A percentile compares a stretch with the other conserved stretches of the same genome.
These are phyloP conservation scores for Vollenhovia emeryi DNA, from an alignment of 1,140 invertebrate genomes.

Conservation along the genomic window DNA sequence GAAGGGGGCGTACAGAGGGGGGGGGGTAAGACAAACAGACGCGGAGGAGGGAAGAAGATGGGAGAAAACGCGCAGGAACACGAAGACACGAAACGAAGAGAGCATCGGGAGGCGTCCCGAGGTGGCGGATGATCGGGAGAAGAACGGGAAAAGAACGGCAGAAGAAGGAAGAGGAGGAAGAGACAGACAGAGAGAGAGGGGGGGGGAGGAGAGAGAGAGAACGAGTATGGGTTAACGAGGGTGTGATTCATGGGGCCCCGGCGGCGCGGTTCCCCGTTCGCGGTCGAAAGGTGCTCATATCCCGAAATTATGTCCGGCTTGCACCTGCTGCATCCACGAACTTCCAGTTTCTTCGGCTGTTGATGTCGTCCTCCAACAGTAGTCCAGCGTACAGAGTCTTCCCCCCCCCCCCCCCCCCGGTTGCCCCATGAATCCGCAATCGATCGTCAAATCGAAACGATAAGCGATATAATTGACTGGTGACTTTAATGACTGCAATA, in stretches of 20 bases:
- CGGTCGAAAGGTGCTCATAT: conserved; percentile 78
- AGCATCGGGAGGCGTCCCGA: conserved; percentile 52
- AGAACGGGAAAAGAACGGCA: conserved; percentile 20
- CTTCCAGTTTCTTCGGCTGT: conserved; percentile 54
- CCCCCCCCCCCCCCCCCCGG: no score
- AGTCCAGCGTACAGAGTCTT: conserved; percentile 21
- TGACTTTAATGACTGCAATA: conserved; percentile 21
- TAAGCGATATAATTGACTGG: conserved; percentile 22
- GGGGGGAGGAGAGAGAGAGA: conserved; percentile 21
- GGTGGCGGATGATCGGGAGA: conserved; percentile 61
- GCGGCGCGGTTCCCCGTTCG: conserved; percentile 64
- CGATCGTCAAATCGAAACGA: conserved; percentile 12
- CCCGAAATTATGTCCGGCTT: conserved; percentile 73
- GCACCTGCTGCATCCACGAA: conserved; percentile 69
- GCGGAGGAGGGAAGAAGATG: not conserved
- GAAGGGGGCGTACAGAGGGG: not conserved
- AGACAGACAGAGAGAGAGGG: not conserved
- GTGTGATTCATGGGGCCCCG: conserved; percentile 81
- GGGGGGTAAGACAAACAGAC: conserved; percentile 38
- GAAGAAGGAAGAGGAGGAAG: conserved; percentile 12
- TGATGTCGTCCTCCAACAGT: conserved; percentile 55
- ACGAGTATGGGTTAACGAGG: conserved; percentile 81
- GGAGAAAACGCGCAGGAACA: conserved; percentile 15
- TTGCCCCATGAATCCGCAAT: not conserved
- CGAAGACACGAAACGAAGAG: conserved; percentile 41